phyloP scores from a whole-genome alignment of 2,797 vertebrate genomes.

The Trachops cirrhosus region DNA sequence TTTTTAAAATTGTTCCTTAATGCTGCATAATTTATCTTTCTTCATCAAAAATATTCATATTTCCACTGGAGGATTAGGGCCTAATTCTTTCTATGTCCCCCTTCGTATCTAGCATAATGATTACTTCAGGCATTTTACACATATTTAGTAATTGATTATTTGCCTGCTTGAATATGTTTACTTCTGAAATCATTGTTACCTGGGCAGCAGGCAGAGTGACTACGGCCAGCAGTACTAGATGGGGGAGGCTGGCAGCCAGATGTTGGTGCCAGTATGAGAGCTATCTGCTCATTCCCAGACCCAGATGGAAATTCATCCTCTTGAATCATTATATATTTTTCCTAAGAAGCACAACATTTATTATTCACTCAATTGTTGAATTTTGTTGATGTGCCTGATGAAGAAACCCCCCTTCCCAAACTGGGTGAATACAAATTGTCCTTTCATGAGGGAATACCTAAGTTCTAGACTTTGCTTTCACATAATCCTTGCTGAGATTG shows the following conservation, averaged over 20 bases:
- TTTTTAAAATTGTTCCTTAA: not conserved
- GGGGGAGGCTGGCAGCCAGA: not conserved
- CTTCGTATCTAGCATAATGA: not conserved
- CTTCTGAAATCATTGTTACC: not conserved
- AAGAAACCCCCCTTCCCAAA: not conserved
- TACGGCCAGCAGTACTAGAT: not conserved
- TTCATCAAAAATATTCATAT: not conserved
- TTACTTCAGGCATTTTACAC: not conserved
- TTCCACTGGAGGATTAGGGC: not conserved
- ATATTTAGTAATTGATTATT: not conserved
- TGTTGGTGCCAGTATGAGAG: not conserved
- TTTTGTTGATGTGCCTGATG: not conserved
- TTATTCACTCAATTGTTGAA: not conserved
- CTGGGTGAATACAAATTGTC: not conserved
- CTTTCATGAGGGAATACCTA: not conserved
- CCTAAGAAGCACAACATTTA: not conserved
- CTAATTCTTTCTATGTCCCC: not conserved
- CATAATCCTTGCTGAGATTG: not conserved
- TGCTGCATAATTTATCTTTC: not conserved
- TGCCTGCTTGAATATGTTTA: not conserved
- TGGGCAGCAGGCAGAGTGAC: not conserved
- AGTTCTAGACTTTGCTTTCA: not conserved
- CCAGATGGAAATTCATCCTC: not conserved
- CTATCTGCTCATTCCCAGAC: not conserved
- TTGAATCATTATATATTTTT: not conserved